These are phyloP conservation scores for Diachasmimorpha longicaudata DNA, from an alignment of 1,140 invertebrate species.

Conservation along the genomic window DNA sequence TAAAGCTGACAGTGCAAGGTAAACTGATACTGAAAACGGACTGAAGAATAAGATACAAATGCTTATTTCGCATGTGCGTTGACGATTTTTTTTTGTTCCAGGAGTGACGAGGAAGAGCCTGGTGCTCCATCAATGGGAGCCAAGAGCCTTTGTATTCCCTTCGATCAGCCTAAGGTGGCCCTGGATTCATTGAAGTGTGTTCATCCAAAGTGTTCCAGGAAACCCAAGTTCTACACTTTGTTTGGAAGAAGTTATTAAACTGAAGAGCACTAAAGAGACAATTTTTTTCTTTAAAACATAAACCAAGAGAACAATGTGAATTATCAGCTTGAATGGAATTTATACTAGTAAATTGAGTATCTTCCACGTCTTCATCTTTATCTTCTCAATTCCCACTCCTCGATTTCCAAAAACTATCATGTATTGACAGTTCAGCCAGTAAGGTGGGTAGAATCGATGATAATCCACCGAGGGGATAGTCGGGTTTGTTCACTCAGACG, in stretches of 20 bases:
- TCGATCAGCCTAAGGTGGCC: slow-evolving; percentile 80
- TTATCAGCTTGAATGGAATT: neutral
- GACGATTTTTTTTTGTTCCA: slow-evolving; percentile 53
- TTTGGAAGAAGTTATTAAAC: slow-evolving; percentile 96
- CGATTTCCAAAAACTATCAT: too few species aligned
- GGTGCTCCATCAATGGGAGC: slow-evolving; percentile 96
- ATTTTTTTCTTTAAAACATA: neutral
- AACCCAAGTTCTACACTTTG: slow-evolving; percentile 86
- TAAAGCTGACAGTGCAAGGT: slow-evolving; percentile 93
- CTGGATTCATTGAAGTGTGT: slow-evolving; percentile 81
- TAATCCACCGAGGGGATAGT: too few species aligned
- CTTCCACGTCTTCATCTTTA: neutral
- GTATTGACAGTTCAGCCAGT: too few species aligned
- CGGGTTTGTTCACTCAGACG: too few species aligned
- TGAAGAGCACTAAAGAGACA: neutral
- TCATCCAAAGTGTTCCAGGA: slow-evolving; percentile 81
- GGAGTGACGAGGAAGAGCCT: slow-evolving; percentile 70
- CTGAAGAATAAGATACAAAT: too few species aligned
- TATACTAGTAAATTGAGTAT: neutral
- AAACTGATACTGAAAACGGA: too few species aligned
- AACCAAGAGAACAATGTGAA: neutral
- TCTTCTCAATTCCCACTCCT: too few species aligned
- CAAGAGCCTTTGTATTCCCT: slow-evolving; percentile 96
- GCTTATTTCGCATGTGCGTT: too few species aligned
- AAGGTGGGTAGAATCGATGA: too few species aligned